A percentile compares a stretch with the other conserved stretches of the same genome.
Evolutionary conservation across 1,140 invertebrate genomes (phyloP).

Genomic region (Drusus annulatus): DNA sequence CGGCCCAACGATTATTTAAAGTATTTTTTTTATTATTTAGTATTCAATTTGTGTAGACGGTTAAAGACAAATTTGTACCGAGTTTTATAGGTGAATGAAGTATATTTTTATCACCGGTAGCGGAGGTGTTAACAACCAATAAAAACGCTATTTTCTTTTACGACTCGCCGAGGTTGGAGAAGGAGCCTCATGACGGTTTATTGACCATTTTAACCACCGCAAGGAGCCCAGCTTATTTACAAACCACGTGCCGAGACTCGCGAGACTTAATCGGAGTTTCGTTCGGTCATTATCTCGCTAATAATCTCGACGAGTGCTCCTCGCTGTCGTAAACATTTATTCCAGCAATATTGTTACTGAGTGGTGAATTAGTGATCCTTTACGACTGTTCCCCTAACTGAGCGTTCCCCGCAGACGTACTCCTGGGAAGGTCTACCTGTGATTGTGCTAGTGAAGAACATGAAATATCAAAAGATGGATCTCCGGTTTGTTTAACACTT

Average conservation of each 20-base stretch:
- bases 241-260: conserved; percentile 35
- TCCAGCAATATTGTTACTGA: conserved; percentile 1
- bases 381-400: background rate
- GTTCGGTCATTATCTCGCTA: conserved; percentile 26
- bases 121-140: conserved; percentile 44
- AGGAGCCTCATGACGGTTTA: conserved; percentile 38
- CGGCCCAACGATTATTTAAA: conserved; percentile 39
- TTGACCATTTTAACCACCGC: conserved; percentile 41
- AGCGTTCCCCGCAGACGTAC: background rate
- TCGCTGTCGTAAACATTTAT: conserved; percentile 11
- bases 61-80: conserved; percentile 50
- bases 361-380: background rate
- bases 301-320: background rate
- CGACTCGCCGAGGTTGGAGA: conserved; percentile 39
- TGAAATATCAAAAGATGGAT: conserved; percentile 46
- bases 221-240: conserved; percentile 28
- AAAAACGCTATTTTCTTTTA: conserved; percentile 50
- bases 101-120: conserved; percentile 50
- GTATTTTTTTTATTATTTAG: conserved; percentile 45
- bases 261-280: conserved; percentile 25
- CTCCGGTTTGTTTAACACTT: conserved; percentile 26
- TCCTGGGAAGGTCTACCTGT: background rate
- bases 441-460: conserved; percentile 43
- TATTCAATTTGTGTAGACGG: conserved; percentile 45
- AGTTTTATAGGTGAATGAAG: conserved; percentile 45